These are phyloP conservation scores for Cavia aperea DNA, from an alignment of 2,113 vertebrate genomes.

Conservation along the genomic window DNA sequence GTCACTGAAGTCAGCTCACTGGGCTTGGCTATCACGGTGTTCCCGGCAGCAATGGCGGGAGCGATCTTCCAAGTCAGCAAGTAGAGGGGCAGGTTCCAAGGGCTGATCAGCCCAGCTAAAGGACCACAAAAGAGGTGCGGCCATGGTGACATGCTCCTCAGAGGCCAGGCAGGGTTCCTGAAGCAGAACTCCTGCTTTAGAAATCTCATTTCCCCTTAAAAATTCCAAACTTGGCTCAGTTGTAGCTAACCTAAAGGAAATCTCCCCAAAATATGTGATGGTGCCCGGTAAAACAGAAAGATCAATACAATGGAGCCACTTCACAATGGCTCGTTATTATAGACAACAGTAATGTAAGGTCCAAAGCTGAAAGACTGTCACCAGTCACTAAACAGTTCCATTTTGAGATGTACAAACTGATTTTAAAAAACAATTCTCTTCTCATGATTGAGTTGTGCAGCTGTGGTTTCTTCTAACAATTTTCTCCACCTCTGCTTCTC, in stretches of 20 bases:
- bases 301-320: background rate
- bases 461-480: background rate
- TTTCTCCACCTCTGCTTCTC: background rate
- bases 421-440: background rate
- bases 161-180: accelerated
- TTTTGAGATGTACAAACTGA: background rate
- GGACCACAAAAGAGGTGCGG: background rate
- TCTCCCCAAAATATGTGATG: background rate
- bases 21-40: slow-evolving; percentile 95
- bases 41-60: slow-evolving; percentile 90
- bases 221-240: background rate
- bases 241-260: background rate
- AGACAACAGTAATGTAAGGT: background rate
- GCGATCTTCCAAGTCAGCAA: slow-evolving; percentile 98
- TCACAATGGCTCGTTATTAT: background rate
- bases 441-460: background rate
- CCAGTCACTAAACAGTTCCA: background rate
- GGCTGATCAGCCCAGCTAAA: slow-evolving; percentile 91
- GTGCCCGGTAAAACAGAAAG: background rate
- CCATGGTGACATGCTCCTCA: background rate
- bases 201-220: background rate
- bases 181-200: too few relatives aligned
- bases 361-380: background rate
- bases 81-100: slow-evolving; percentile 96
- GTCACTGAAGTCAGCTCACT: slow-evolving; percentile 98